A percentile compares a stretch with the other conserved stretches of the same genome.
phyloP scores from a whole-genome alignment of 2,113 vertebrate genomes.

The Sialia sialis region DNA sequence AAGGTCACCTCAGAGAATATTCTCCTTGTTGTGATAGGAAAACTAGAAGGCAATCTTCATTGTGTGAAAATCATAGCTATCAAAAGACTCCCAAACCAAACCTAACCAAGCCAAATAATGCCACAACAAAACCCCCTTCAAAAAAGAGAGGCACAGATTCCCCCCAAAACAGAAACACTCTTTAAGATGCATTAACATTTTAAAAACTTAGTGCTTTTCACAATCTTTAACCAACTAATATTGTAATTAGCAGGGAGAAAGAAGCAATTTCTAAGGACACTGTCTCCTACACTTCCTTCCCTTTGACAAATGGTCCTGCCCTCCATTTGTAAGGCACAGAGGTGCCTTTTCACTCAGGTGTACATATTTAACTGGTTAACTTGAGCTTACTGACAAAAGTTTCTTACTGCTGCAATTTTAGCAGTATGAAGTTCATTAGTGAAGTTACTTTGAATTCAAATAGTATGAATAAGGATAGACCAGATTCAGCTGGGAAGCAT shows the following conservation, averaged over 20 bases:
- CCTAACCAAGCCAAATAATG: not conserved
- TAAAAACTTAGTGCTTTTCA: not conserved
- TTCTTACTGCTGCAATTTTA: not conserved
- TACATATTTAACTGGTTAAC: not conserved
- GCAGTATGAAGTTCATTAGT: not conserved
- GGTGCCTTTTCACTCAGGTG: not conserved
- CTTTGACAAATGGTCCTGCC: not conserved
- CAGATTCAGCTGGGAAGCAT: not conserved
- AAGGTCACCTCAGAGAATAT: not conserved
- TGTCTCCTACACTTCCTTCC: not conserved
- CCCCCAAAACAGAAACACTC: rapidly evolving
- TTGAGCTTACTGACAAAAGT: not conserved
- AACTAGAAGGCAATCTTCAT: not conserved
- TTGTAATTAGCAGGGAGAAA: not conserved
- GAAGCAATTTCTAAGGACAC: not conserved
- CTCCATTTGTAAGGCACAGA: not conserved
- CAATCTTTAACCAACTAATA: not conserved
- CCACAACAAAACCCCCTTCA: not conserved
- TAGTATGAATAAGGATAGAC: not conserved
- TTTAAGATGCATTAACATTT: not conserved
- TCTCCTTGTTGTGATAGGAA: not conserved
- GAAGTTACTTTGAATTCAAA: not conserved
- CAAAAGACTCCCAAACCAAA: not conserved
- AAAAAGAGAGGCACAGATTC: not conserved
- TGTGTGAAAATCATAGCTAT: not conserved